phyloP scores from a whole-genome alignment of 2,888 invertebrate genomes.

The Acronicta aceris region DNA sequence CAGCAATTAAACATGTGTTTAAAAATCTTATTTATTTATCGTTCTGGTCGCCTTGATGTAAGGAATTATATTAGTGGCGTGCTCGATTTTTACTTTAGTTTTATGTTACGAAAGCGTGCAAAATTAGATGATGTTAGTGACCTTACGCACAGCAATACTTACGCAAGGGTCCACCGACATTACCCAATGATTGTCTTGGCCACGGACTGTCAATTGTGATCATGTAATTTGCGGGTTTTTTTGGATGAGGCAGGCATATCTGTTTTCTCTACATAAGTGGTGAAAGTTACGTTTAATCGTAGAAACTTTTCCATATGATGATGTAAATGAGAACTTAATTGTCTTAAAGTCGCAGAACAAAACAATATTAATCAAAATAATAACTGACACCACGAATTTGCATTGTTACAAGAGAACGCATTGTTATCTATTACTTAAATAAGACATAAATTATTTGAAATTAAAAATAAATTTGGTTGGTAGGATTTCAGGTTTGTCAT shows the following conservation, averaged over 20 bases:
- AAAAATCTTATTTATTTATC: constrained; percentile 44
- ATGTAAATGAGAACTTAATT: too few species aligned
- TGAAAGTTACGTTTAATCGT: constrained; percentile 20
- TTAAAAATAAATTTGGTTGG: too few species aligned
- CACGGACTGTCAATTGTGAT: constrained; percentile 42
- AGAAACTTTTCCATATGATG: constrained; percentile 4
- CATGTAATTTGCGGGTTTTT: constrained; percentile 44
- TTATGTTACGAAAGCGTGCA: constrained; percentile 81
- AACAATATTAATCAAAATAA: too few species aligned
- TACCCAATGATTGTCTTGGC: constrained; percentile 51
- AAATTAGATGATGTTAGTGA: constrained; percentile 83
- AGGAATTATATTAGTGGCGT: constrained; percentile 60
- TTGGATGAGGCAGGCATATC: constrained; percentile 5
- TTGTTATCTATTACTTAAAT: too few species aligned
- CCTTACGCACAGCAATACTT: constrained; percentile 81
- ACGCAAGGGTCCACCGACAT: constrained; percentile 66
- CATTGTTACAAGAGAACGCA: too few species aligned
- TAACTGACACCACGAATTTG: too few species aligned
- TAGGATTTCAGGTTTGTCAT: too few species aligned
- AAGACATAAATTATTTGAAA: too few species aligned
- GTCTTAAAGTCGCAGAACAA: too few species aligned
- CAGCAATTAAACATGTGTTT: constrained; percentile 48
- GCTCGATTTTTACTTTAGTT: constrained; percentile 69
- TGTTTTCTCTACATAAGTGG: constrained; percentile 17
- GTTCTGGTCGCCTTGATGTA: constrained; percentile 59